Percentiles rank a stretch among this genome's conserved stretches.
Evolutionary conservation across 2,113 vertebrate species (phyloP).

Genomic region (Lophotis ruficrista): DNA sequence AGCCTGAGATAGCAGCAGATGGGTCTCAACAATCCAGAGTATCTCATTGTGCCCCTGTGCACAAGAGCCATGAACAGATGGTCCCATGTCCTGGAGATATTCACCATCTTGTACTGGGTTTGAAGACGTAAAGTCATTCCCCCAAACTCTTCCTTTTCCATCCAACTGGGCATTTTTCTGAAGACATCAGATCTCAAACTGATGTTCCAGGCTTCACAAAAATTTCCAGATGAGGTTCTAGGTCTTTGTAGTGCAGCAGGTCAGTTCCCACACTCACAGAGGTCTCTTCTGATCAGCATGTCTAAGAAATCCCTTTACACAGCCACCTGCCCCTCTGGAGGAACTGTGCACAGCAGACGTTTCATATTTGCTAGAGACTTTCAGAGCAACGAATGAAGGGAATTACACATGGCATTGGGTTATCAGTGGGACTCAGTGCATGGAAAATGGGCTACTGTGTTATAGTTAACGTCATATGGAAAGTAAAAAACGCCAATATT

Average conservation of each 20-base stretch:
- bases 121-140: neutral
- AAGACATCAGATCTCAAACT: neutral
- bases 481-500: neutral
- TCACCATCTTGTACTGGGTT: fast-evolving
- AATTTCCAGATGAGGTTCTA: neutral
- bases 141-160: neutral
- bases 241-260: neutral
- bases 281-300: neutral
- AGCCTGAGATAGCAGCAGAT: neutral
- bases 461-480: neutral
- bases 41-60: neutral
- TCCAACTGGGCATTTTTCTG: neutral
- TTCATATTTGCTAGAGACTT: neutral
- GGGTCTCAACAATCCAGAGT: neutral
- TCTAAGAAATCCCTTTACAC: neutral
- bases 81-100: neutral
- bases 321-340: neutral
- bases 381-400: neutral
- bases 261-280: neutral
- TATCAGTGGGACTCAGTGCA: neutral
- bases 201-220: neutral
- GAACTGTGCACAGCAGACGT: neutral
- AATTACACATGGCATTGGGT: neutral
- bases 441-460: neutral
- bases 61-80: neutral